phyloP scores from a whole-genome alignment of 2,113 vertebrate species.

The Hemicordylus capensis region DNA sequence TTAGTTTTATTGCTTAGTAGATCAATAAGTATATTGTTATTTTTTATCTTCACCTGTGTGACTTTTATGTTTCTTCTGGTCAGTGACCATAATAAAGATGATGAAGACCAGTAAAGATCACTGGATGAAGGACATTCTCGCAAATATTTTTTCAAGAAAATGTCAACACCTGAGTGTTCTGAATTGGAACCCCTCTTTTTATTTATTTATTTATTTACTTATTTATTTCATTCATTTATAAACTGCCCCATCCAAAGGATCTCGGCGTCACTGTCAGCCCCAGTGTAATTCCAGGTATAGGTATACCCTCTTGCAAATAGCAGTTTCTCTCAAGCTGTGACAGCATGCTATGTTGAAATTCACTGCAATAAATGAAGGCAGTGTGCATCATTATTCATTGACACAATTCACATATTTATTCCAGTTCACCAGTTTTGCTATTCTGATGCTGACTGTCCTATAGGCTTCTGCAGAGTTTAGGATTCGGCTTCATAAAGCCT shows the following conservation, averaged over 20 bases:
- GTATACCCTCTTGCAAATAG: slow-evolving; percentile 29
- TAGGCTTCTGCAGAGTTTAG: slow-evolving; percentile 9
- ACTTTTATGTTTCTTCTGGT: too few relatives aligned
- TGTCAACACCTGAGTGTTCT: neutral
- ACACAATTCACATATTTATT: slow-evolving; percentile 28
- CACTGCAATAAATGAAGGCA: slow-evolving; percentile 10
- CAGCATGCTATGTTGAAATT: slow-evolving; percentile 25
- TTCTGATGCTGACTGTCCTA: neutral
- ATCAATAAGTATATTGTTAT: too few relatives aligned
- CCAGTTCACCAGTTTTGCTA: slow-evolving; percentile 15
- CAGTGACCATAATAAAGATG: too few relatives aligned
- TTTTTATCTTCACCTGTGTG: too few relatives aligned
- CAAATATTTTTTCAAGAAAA: neutral
- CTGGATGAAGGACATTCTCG: neutral
- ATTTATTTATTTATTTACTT: too few relatives aligned
- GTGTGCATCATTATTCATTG: neutral
- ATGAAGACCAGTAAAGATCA: too few relatives aligned
- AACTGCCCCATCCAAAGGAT: too few relatives aligned
- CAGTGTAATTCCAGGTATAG: neutral
- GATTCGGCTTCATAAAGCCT: neutral
- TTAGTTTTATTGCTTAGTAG: too few relatives aligned
- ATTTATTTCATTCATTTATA: too few relatives aligned
- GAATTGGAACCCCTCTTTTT: neutral
- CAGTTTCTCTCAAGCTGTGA: slow-evolving; percentile 30
- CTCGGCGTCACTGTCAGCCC: slow-evolving; percentile 16